A percentile compares a stretch with the other conserved stretches of the same genome.
Evolutionary conservation across 2,113 vertebrate species (phyloP).

Genomic region (Myanophis thanlyinensis): DNA sequence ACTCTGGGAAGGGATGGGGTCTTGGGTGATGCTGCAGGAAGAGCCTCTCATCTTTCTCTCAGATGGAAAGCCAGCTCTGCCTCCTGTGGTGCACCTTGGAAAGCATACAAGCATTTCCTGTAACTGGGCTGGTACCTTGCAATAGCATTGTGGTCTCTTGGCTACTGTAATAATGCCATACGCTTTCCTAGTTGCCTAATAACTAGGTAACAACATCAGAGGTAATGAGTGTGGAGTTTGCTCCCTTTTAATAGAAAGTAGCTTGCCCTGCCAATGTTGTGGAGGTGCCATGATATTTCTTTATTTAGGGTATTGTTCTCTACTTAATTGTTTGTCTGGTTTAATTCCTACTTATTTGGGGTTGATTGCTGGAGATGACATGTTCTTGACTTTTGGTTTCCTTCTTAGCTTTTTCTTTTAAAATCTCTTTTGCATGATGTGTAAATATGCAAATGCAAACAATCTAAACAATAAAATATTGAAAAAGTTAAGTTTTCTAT

Average conservation of each 20-base stretch:
- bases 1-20: not conserved
- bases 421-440: not conserved
- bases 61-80: not conserved
- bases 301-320: not conserved
- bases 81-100: not conserved
- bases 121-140: not conserved
- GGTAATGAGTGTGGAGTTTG: not conserved
- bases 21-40: not conserved
- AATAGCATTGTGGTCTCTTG: not conserved
- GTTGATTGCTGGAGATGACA: not conserved
- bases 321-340: not conserved
- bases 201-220: not conserved
- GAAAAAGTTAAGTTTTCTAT: slow-evolving; percentile 41
- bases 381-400: no score
- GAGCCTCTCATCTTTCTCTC: not conserved
- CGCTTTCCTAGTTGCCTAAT: no score
- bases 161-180: not conserved
- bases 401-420: no score
- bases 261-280: not conserved
- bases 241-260: no score
- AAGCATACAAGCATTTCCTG: not conserved
- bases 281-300: not conserved
- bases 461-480: slow-evolving; percentile 60
- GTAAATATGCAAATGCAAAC: slow-evolving; percentile 56
- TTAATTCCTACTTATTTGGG: not conserved